Percentiles rank a stretch among this genome's conserved stretches.
Conservation (phyloP, 1,140 invertebrate species). For the Drosophila ohnishii region DNA sequence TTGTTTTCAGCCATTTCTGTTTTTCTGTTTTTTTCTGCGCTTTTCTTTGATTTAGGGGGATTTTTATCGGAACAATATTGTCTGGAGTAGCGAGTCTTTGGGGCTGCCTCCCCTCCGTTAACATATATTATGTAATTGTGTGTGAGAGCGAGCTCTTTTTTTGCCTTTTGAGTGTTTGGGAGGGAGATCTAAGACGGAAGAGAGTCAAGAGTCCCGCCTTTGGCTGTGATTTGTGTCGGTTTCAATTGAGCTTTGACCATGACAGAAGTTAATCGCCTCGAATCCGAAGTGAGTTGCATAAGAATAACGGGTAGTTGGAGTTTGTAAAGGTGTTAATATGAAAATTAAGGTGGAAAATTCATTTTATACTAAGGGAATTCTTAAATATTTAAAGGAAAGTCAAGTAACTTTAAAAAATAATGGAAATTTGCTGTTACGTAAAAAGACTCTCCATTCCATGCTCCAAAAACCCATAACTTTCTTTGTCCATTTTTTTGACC, state of each 20-base stretch:
- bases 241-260: constrained; percentile 66
- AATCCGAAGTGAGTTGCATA: constrained; percentile 13
- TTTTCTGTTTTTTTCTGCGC: constrained; percentile 10
- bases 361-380: background rate
- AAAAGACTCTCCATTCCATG: background rate
- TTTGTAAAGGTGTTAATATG: background rate
- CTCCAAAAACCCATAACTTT: constrained; percentile 11
- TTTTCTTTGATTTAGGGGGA: constrained; percentile 56
- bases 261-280: constrained; percentile 48
- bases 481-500: constrained; percentile 15
- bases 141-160: constrained; percentile 18
- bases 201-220: constrained; percentile 37
- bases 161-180: background rate
- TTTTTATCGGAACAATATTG: constrained; percentile 64
- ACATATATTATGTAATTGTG: constrained; percentile 55
- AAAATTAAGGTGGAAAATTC: background rate
- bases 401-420: too few species aligned
- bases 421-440: background rate
- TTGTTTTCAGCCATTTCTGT: constrained; percentile 18
- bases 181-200: constrained; percentile 68
- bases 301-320: background rate
- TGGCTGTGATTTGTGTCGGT: constrained; percentile 43
- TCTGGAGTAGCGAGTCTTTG: constrained; percentile 46
- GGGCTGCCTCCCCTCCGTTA: constrained; percentile 10
- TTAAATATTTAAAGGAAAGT: background rate